Evolutionary conservation across 2,113 vertebrate genomes (phyloP).

Genomic region (Lota lota): DNA sequence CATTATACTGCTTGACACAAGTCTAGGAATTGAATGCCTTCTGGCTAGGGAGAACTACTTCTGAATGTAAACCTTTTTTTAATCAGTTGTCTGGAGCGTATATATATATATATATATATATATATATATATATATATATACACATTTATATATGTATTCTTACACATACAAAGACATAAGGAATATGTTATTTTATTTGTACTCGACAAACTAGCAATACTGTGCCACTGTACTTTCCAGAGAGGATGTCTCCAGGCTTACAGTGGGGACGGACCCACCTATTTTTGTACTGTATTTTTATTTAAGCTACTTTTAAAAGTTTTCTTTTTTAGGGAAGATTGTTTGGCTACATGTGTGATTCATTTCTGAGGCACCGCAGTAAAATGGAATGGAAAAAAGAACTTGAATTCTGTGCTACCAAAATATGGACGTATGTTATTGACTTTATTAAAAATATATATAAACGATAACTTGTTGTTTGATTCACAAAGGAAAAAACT

Average conservation of each 20-base stretch:
- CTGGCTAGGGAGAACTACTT: slow-evolving; percentile 47
- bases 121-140: too few relatives aligned
- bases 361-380: slow-evolving; percentile 70
- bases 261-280: slow-evolving; percentile 51
- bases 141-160: too few relatives aligned
- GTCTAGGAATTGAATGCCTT: slow-evolving; percentile 69
- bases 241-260: not conserved
- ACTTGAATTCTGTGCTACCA: slow-evolving; percentile 72
- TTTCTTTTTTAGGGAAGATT: slow-evolving; percentile 60
- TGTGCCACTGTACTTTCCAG: slow-evolving; percentile 65
- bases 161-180: not conserved
- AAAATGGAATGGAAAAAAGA: slow-evolving; percentile 29
- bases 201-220: slow-evolving; percentile 52
- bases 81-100: slow-evolving; percentile 44
- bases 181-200: slow-evolving; percentile 24
- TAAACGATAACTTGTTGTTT: too few relatives aligned
- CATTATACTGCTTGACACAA: slow-evolving; percentile 31
- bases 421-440: slow-evolving; percentile 40
- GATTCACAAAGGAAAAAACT: too few relatives aligned
- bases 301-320: slow-evolving; percentile 67
- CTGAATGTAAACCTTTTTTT: slow-evolving; percentile 68
- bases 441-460: slow-evolving; percentile 11
- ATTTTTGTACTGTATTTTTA: slow-evolving; percentile 75
- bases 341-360: slow-evolving; percentile 59
- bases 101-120: not conserved